These are phyloP conservation scores for Caerostris darwini DNA, from an alignment of 1,140 invertebrate genomes.

Conservation along the genomic window DNA sequence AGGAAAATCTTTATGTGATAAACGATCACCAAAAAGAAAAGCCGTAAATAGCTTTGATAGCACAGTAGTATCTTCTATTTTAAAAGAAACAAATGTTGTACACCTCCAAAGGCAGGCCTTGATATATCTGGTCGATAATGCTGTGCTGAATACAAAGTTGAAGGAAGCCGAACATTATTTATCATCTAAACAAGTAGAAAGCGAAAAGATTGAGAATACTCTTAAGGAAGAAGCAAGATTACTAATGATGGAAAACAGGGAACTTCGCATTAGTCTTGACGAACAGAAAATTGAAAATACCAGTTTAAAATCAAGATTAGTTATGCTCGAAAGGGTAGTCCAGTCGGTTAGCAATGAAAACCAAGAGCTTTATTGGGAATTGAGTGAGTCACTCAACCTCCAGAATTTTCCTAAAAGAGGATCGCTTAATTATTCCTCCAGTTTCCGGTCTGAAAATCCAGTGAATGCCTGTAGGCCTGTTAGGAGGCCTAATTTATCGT, in stretches of 20 bases:
- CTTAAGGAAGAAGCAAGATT: conserved; percentile 57
- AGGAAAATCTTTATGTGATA: conserved; percentile 37
- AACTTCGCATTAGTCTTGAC: conserved; percentile 64
- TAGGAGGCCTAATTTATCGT: not conserved
- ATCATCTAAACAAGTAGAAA: conserved; percentile 13
- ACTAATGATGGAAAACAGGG: conserved; percentile 73
- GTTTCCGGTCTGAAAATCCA: not conserved
- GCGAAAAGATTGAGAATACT: conserved; percentile 49
- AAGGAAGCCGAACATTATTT: conserved; percentile 47
- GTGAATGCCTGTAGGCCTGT: not conserved
- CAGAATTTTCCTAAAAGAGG: conserved; percentile 42
- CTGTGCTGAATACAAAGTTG: conserved; percentile 84
- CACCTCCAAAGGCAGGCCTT: conserved; percentile 92
- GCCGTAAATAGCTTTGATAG: conserved; percentile 70
- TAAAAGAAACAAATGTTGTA: conserved; percentile 89
- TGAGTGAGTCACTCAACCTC: conserved; percentile 65
- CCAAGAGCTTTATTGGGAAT: conserved; percentile 71
- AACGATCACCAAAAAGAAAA: not conserved
- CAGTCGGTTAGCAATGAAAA: conserved; percentile 71
- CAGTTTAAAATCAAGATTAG: conserved; percentile 58
- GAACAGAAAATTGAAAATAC: conserved; percentile 71
- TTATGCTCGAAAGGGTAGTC: conserved; percentile 71
- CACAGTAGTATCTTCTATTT: conserved; percentile 90
- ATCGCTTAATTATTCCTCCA: conserved; percentile 31
- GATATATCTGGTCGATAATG: conserved; percentile 90